Conservation (phyloP, 2,113 vertebrate genomes). For the Galemys pyrenaicus region DNA sequence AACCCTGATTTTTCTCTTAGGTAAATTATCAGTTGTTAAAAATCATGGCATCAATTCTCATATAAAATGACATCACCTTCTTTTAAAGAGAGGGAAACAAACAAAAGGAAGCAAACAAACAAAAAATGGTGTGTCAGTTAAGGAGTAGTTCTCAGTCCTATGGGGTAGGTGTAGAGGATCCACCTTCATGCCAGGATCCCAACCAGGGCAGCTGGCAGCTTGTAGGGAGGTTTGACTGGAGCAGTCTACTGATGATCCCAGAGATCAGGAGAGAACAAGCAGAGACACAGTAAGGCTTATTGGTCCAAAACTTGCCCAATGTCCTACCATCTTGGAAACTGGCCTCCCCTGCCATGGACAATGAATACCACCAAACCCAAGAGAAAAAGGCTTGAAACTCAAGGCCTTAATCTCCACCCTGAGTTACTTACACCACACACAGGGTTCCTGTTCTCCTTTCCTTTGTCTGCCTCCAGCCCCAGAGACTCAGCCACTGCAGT, state of each 20-base stretch:
- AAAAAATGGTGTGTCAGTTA: background rate
- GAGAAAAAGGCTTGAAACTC: background rate
- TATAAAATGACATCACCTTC: background rate
- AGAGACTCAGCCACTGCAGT: background rate
- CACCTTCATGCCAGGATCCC: background rate
- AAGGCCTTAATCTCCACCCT: background rate
- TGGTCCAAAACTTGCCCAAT: background rate
- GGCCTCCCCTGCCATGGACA: background rate
- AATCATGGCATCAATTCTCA: background rate
- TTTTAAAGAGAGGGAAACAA: background rate
- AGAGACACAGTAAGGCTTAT: background rate
- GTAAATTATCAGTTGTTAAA: background rate
- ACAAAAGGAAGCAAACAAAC: background rate
- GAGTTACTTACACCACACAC: background rate
- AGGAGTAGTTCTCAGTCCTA: background rate
- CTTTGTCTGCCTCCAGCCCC: background rate
- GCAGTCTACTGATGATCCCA: background rate
- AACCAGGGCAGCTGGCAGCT: background rate
- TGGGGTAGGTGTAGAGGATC: fast-evolving
- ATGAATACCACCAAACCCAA: background rate
- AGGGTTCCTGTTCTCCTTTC: background rate
- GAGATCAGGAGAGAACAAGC: background rate
- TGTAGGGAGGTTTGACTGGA: background rate
- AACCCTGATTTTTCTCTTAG: background rate
- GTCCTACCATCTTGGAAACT: background rate